Evolutionary conservation across 2,888 invertebrate genomes (phyloP), one percentile per base, ranked within the genome.

Genomic region (Idaea dimidiata): DNA sequence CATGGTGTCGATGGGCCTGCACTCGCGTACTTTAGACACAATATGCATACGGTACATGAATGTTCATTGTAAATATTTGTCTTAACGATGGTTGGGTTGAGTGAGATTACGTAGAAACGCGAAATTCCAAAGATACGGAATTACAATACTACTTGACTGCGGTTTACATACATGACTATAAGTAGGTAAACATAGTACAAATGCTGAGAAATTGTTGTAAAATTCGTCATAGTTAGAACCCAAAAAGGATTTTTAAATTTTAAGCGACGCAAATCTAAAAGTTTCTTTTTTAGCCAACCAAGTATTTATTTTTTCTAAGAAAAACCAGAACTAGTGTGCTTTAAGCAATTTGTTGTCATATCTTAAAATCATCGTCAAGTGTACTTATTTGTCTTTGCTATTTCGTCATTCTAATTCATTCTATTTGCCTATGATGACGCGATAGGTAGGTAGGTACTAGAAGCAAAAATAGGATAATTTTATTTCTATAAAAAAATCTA

Each of bases 61-160:
- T 65, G 68, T 68, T 72, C 64, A 66, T 59, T 71, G 66, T 75
- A 76, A 79, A 78, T 79, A 77, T 79, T 79, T 77, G 71, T 64
- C 59, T 75, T 74, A 63, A 60, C 63, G 59, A 71, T 72, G 72
- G 66, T 71, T 73, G 73, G 69, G 69, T 69, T 73, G 70, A 72
- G 71, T 76, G 74, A 72, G 66, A 75, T 79, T 80, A 77, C 77
- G 73, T 72, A 67, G 79, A 79, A 81, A 71, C 66, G 67, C 72
- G 65, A 67, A 75, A 78, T 79, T 78, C 71, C 72, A 69, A 66
- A 71, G 72, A 74, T 74, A 71, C 64, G 70, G 72, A 76, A 69
- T 72, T 72, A 72, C 70, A 43, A 43, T 43, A 43, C 43, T 67
- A 64, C 24, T 24, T 24, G 24, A 24, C 67, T 72, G 72, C 65